Base-by-base conservation (phyloP, 2,113 vertebrate species). In the Upupa epops region DNA sequence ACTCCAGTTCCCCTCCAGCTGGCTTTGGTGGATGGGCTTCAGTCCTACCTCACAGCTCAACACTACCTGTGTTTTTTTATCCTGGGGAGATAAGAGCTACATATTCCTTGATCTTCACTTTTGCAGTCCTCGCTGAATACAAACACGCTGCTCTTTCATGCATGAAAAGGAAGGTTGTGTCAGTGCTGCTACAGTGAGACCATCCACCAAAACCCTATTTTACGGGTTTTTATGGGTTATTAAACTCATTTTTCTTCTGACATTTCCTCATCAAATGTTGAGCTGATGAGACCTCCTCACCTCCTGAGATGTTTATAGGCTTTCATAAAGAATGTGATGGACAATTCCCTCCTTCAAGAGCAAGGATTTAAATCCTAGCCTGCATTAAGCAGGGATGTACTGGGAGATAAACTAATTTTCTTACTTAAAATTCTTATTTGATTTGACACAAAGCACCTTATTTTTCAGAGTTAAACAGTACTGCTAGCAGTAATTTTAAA, bases 401-500 rank as follows among this genome's bases (percentile, higher is more conserved):
- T 63, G 37, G 4, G 17, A 7, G 5, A 69, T 80, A 87, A 87
- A 83, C 48, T 36, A 66, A 73, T 89, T 79, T 79, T 93, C 84
- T 87, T 84, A 48, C 19, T 60, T 36, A 49, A 40, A 82, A 45
- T 7, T 58, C 34, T 90, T 45, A 80, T 75, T 93, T 84, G 7
- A 76, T 91, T 88, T 63, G 46, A 90, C 79, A 21, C 51, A 78
- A 86, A 84, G 66, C 65, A 91, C 69, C 61, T 89, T 73, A 71
- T 92, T 91, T 96, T 89, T 93, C 89, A 94, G 88, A 93, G 69
- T 77, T 85, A 74, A 83, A 78, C 68, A 20, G 74, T 87, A 91
- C 69, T 83, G 80, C 79, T 96, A 82, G 87, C 92, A 94, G 94
- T 95, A 85, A 81, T 95, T 97, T 92, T 82, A 89, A 88, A 79